These are phyloP conservation scores for Pseudomugil gertrudae DNA, from an alignment of 2,797 vertebrate species.

Conservation along the genomic window DNA sequence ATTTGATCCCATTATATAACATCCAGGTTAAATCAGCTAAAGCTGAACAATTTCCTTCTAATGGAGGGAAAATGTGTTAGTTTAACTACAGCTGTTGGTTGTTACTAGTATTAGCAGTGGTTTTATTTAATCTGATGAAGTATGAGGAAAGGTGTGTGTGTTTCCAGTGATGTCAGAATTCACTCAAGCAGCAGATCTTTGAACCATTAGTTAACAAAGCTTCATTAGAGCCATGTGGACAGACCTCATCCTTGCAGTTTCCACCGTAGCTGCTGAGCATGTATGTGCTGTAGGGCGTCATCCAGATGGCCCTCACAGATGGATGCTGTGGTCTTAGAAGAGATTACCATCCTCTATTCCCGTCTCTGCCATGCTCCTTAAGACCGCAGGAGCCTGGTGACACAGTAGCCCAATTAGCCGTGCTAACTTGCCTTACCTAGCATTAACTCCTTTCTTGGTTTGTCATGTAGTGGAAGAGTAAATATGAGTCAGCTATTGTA, in stretches of 20 bases:
- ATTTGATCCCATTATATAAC: too few species aligned
- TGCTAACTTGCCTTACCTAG: conserved; percentile 48
- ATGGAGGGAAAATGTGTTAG: too few species aligned
- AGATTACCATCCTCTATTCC: conserved; percentile 87
- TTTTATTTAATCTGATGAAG: not conserved
- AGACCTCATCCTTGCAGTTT: conserved; percentile 27
- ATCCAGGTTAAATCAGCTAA: too few species aligned
- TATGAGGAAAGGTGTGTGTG: not conserved
- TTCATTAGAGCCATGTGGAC: conserved; percentile 41
- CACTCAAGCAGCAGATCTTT: conserved; percentile 41
- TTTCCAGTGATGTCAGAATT: conserved; percentile 34
- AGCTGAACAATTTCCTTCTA: too few species aligned
- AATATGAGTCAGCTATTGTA: conserved; percentile 21
- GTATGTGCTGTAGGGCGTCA: conserved; percentile 28
- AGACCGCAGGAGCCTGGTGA: conserved; percentile 71
- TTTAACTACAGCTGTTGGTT: not conserved
- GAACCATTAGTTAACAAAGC: conserved; percentile 28
- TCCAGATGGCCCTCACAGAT: conserved; percentile 90
- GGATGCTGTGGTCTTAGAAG: conserved; percentile 85
- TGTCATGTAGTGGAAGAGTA: not conserved
- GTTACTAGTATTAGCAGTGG: too few species aligned
- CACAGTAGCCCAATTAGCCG: conserved; percentile 76
- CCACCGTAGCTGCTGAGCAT: conserved; percentile 25
- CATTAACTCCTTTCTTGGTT: conserved; percentile 16
- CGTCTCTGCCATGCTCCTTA: conserved; percentile 67